Evolutionary conservation across 1,140 invertebrate species (phyloP).

Genomic region (Delia radicum): DNA sequence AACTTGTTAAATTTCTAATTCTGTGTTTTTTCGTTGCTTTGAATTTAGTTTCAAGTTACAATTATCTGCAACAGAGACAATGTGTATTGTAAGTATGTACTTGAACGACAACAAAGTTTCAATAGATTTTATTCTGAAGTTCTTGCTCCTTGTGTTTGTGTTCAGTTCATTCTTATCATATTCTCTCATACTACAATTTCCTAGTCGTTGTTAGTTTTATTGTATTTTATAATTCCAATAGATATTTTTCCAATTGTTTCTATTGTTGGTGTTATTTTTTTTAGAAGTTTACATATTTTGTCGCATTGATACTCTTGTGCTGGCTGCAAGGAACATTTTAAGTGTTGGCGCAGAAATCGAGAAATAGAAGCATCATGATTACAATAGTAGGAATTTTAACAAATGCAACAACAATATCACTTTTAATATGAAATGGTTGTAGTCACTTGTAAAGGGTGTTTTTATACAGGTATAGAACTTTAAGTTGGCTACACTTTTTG

Average conservation of each 20-base stretch:
- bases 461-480: no score
- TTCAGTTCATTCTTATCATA: not conserved
- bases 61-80: not conserved
- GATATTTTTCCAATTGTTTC: not conserved
- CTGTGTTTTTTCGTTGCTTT: not conserved
- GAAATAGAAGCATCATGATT: not conserved
- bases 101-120: not conserved
- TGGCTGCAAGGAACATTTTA: not conserved
- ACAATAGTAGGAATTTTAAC: not conserved
- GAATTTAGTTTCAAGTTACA: not conserved
- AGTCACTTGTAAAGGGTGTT: no score
- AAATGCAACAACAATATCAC: no score
- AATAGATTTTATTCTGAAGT: not conserved
- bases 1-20: no score
- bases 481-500: no score
- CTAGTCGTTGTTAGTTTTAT: not conserved
- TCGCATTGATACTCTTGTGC: conserved; percentile 1
- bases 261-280: not conserved
- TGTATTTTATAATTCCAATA: conserved; percentile 2
- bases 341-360: not conserved
- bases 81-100: not conserved
- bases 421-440: no score
- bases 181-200: not conserved
- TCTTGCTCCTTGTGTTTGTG: not conserved
- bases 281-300: not conserved